These are phyloP conservation scores for Anguilla marmorata DNA, from an alignment of 2,797 vertebrate species.

Conservation along the genomic window DNA sequence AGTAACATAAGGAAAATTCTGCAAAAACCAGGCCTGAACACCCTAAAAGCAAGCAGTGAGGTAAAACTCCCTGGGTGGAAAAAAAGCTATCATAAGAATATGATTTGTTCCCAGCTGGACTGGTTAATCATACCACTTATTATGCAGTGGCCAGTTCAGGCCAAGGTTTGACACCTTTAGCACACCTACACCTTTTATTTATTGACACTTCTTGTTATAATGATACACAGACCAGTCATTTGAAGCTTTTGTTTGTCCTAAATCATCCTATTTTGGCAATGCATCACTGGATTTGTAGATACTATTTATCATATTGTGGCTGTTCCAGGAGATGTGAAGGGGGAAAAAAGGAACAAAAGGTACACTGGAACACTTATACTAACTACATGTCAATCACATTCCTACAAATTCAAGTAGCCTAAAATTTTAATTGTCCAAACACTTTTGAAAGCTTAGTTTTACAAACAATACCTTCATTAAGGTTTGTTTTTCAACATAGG, in stretches of 20 bases:
- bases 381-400: background rate
- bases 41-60: background rate
- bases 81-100: too few species aligned
- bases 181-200: background rate
- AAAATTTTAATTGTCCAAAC: background rate
- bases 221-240: background rate
- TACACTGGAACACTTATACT: background rate
- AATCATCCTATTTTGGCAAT: background rate
- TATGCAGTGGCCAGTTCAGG: background rate
- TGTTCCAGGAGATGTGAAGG: background rate
- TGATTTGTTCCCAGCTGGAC: background rate
- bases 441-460: background rate
- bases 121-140: background rate
- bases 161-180: background rate
- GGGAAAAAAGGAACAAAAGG: background rate
- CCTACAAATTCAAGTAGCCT: background rate
- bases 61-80: background rate
- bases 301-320: background rate
- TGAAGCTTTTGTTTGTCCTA: background rate
- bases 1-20: too few species aligned
- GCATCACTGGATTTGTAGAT: background rate
- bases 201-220: background rate
- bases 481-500: too few species aligned
- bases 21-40: background rate
- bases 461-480: background rate